Evolutionary conservation across 2,113 vertebrate species (phyloP).

Genomic region (Petrocephalus microphthalmus): DNA sequence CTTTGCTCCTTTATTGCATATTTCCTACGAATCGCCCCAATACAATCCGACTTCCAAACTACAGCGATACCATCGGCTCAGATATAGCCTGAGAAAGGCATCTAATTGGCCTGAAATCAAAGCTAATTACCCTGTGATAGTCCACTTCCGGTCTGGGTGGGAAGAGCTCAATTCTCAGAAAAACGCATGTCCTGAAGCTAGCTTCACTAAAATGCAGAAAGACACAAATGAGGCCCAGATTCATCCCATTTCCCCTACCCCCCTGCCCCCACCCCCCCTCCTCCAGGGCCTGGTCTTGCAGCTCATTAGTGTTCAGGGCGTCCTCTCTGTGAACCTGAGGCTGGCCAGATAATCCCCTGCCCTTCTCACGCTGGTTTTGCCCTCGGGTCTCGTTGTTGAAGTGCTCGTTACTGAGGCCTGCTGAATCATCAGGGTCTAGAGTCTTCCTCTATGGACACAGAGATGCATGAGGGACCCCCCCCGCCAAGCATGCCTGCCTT

Average conservation of each 20-base stretch:
- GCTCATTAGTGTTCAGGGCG: background rate
- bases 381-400: background rate
- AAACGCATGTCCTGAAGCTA: slow-evolving; percentile 25
- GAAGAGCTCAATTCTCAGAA: slow-evolving; percentile 26
- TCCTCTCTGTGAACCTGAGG: slow-evolving; percentile 24
- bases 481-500: background rate
- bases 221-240: slow-evolving; percentile 25
- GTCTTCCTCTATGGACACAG: background rate
- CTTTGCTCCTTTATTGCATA: background rate
- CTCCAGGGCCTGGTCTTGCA: background rate
- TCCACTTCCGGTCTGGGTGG: slow-evolving; percentile 50
- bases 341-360: slow-evolving; percentile 43
- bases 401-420: background rate
- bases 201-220: slow-evolving; percentile 39
- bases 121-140: slow-evolving; percentile 54
- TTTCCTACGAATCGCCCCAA: slow-evolving; percentile 18
- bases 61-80: slow-evolving; percentile 49
- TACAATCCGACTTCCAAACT: slow-evolving; percentile 37
- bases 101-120: slow-evolving; percentile 59
- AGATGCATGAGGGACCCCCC: background rate
- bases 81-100: slow-evolving; percentile 46
- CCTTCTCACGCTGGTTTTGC: background rate
- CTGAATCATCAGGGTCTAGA: background rate
- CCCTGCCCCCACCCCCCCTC: too few relatives aligned
- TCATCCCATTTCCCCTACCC: background rate